Evolutionary conservation across 2,888 invertebrate species (phyloP), one percentile per base, ranked within the genome.

Genomic region (Ectropis crepuscularia): DNA sequence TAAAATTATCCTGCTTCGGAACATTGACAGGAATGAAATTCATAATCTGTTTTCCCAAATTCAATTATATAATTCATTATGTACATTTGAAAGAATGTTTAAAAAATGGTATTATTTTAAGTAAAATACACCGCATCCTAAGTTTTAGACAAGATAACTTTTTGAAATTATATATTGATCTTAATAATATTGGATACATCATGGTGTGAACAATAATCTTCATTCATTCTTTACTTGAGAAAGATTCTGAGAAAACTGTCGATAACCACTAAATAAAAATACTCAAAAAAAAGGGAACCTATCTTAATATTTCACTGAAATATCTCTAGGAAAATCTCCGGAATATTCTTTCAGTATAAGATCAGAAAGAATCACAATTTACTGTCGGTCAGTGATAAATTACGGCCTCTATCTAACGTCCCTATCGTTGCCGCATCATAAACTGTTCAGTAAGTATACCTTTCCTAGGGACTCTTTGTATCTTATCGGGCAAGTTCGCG

Each of bases 391-490:
- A 48, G 63, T 53, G 45, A 66, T 69, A 71, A 68, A 63, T 71
- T 47, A 59, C 42, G 61, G 63, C 68, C 67, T 48, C 53, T 68
- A 70, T 68, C 70, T 54, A 43, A 48, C 60, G 53, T 39, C 59
- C 41, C 57, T 45, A 69, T 71, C 69, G 63, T 60, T 59, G 65
- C 64, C 68, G 61, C 72, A 67, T 68, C 59, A 61, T 68, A 68
- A 72, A 70, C 63, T 62, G 69, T 60, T 57, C 62, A 68, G 65
- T 61, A 54, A 53, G 57, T 54, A 48, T 49, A 57, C 65, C 57
- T 67, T 61, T 54, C 50, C 53, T 55, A 60, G 62, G 63, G 57
- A 68, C 63, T 71, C 63, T 63, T 60, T 65, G 64, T 61, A 53
- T 60, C 64, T 65, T 65, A 61, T 61, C 60, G 8, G 51, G 51